Evolutionary conservation across 2,888 invertebrate genomes (phyloP).

Genomic region (Caenorhabditis macrosperma): DNA sequence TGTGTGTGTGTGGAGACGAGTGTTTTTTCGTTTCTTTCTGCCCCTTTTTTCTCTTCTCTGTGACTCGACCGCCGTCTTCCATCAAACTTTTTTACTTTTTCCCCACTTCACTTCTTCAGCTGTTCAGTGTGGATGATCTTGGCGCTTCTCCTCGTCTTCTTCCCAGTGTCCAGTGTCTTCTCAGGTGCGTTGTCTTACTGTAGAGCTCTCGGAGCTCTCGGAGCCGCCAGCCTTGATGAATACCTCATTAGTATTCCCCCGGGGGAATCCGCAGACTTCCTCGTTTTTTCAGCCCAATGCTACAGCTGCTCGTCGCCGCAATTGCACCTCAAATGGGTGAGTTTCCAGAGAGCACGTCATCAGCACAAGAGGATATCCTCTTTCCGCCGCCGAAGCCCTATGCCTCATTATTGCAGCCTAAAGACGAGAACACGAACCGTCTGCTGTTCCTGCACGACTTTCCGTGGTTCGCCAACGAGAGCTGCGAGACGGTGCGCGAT

Average conservation of each 20-base stretch:
- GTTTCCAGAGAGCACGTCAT: conserved; percentile 36
- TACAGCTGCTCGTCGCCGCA: conserved; percentile 73
- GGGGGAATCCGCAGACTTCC: not conserved
- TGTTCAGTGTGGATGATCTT: not conserved
- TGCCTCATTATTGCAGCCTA: conserved; percentile 52
- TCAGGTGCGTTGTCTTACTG: conserved; percentile 1
- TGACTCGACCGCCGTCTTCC: not conserved
- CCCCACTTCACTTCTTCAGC: not conserved
- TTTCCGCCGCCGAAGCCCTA: conserved; percentile 11
- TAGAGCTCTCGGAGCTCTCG: too few relatives aligned
- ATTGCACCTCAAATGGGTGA: conserved; percentile 70
- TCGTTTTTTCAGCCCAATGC: conserved; percentile 68
- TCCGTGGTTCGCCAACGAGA: conserved; percentile 70
- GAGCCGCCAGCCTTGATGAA: conserved; percentile 12
- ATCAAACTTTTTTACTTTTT: not conserved
- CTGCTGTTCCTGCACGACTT: conserved; percentile 69
- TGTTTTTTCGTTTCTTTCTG: conserved; percentile 3
- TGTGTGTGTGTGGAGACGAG: not conserved
- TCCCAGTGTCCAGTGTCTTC: not conserved
- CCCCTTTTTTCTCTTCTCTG: not conserved
- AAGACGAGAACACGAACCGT: conserved; percentile 65
- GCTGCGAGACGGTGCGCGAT: conserved; percentile 67
- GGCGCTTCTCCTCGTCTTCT: not conserved
- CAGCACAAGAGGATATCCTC: not conserved
- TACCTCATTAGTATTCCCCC: conserved; percentile 12